These are phyloP conservation scores for Wiebesia pumilae DNA, from an alignment of 1,140 invertebrate genomes.

Conservation along the genomic window DNA sequence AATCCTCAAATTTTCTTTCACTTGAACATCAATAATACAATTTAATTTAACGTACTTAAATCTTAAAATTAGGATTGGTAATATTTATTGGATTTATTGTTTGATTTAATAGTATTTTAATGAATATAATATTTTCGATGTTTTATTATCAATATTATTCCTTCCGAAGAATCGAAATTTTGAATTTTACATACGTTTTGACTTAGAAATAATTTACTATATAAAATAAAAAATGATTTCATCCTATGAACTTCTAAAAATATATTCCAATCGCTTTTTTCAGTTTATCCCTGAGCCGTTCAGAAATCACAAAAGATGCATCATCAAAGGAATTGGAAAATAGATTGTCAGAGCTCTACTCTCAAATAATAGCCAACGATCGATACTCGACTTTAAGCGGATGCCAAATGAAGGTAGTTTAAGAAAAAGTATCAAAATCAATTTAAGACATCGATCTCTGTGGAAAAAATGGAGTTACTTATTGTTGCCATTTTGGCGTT, in stretches of 20 bases:
- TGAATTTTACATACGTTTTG: too few species aligned
- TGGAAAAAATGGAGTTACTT: not conserved
- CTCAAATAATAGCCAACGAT: not conserved
- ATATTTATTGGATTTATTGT: too few species aligned
- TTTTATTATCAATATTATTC: too few species aligned
- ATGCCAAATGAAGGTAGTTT: not conserved
- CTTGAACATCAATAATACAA: too few species aligned
- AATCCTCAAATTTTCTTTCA: too few species aligned
- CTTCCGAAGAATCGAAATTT: too few species aligned
- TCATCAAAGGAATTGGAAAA: too few species aligned
- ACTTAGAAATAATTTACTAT: too few species aligned
- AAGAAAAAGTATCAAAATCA: not conserved
- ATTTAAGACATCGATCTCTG: not conserved
- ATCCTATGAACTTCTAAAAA: not conserved
- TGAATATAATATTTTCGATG: too few species aligned
- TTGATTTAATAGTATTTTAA: too few species aligned
- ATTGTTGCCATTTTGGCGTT: constrained; percentile 10
- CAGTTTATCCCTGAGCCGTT: not conserved
- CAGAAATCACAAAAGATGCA: not conserved
- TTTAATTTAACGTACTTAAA: too few species aligned
- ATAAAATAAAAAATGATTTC: not conserved
- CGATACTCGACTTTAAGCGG: not conserved
- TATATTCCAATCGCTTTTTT: not conserved
- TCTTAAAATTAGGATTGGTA: too few species aligned
- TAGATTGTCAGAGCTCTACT: not conserved